Conservation (phyloP, 2,888 invertebrate species). For the Caenorhabditis macrosperma region DNA sequence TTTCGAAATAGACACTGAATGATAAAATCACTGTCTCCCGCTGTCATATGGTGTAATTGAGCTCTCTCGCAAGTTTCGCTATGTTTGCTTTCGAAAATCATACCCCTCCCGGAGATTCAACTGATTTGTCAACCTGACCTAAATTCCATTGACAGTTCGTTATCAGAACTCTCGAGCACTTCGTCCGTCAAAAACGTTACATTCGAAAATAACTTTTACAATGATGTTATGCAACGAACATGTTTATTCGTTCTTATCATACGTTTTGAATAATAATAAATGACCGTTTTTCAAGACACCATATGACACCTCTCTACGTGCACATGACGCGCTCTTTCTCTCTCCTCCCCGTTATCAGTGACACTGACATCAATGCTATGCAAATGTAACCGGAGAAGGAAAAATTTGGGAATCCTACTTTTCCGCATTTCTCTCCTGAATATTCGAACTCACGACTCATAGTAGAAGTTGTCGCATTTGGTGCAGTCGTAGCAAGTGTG, state of each 20-base stretch:
- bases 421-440: background rate
- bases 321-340: constrained; percentile 8
- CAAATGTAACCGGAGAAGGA: background rate
- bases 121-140: no score
- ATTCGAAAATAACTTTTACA: background rate
- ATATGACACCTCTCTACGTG: constrained; percentile 38
- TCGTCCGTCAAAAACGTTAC: no score
- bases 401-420: background rate
- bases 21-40: no score
- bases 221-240: background rate
- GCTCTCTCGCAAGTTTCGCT: no score
- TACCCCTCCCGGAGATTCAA: no score
- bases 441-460: constrained; percentile 51
- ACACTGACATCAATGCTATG: constrained; percentile 20
- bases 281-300: constrained; percentile 14
- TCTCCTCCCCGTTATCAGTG: constrained; percentile 6
- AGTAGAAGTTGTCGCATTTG: constrained; percentile 64
- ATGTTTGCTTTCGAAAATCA: no score
- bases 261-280: constrained; percentile 13
- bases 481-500: constrained; percentile 60
- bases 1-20: background rate
- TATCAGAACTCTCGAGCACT: no score
- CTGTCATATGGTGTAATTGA: no score
- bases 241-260: constrained; percentile 13
- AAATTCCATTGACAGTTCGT: no score